A percentile compares a stretch with the other conserved stretches of the same genome.
These are phyloP conservation scores for Teleiodes luculella DNA, from an alignment of 2,888 invertebrate species.

Conservation along the genomic window DNA sequence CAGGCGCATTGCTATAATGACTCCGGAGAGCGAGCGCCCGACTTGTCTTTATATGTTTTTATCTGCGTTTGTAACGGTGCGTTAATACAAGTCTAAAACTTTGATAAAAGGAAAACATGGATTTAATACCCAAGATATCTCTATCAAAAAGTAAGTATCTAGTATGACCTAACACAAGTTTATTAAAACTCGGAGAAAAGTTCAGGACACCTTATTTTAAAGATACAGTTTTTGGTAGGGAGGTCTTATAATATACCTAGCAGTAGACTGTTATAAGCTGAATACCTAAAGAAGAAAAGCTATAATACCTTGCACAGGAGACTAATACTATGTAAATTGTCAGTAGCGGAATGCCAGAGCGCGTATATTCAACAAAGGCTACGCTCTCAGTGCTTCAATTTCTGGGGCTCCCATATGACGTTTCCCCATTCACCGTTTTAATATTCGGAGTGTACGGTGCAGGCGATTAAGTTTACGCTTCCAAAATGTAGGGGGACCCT, in stretches of 20 bases:
- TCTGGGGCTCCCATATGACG: constrained; percentile 68
- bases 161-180: no score
- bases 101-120: no score
- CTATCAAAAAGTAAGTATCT: no score
- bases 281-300: no score
- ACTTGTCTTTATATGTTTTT: constrained; percentile 46
- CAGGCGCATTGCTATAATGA: constrained; percentile 63
- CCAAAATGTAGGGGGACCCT: constrained; percentile 69
- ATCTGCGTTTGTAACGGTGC: constrained; percentile 37
- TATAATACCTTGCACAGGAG: no score
- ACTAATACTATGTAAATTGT: background rate
- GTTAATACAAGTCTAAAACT: no score
- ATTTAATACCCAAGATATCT: no score
- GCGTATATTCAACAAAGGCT: constrained; percentile 48
- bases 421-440: constrained; percentile 68
- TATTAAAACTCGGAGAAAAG: no score
- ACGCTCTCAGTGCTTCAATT: constrained; percentile 58
- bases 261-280: no score
- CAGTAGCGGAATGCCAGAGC: background rate
- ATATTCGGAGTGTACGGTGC: constrained; percentile 68
- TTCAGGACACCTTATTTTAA: no score
- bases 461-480: constrained; percentile 69
- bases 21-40: constrained; percentile 37
- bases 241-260: no score
- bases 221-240: no score